These are phyloP conservation scores for human DNA, from an alignment of 2,113 vertebrate species.

Conservation along the genomic window GRCh38 chr4:54119501-54120000, in stretches of 20 bases:
- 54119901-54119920: too few relatives aligned
- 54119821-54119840: too few relatives aligned
- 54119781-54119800: too few relatives aligned
- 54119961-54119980: too few relatives aligned
- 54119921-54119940: too few relatives aligned
- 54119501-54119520: not conserved
- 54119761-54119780: too few relatives aligned
- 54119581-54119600: not conserved
- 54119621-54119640: not conserved
- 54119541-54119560: not conserved
- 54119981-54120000: too few relatives aligned
- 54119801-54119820: too few relatives aligned
- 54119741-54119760: not conserved
- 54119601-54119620: not conserved
- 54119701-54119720: not conserved
- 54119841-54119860: too few relatives aligned
- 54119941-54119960: too few relatives aligned
- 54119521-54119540: not conserved
- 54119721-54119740: not conserved
- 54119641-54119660: not conserved
- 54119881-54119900: too few relatives aligned
- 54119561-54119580: not conserved
- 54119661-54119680: not conserved
- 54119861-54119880: too few relatives aligned
- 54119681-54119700: not conserved